phyloP scores from a whole-genome alignment of 2,113 vertebrate genomes.

The Rhinogobius similis region DNA sequence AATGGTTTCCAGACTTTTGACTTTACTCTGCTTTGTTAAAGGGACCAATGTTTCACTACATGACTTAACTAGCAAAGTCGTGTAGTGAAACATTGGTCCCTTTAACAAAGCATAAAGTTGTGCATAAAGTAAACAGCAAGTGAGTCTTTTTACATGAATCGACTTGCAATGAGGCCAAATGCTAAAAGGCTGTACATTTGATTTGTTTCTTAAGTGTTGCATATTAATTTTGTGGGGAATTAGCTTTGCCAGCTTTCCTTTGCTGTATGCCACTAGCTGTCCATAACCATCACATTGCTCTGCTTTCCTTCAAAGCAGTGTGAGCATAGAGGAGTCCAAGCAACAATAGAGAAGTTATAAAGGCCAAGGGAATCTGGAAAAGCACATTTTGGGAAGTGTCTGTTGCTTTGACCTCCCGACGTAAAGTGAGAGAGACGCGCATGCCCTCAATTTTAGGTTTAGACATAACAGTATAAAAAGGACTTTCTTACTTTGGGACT shows the following conservation, averaged over 20 bases:
- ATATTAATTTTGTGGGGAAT: constrained; percentile 75
- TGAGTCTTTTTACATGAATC: neutral
- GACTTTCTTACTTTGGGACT: constrained; percentile 75
- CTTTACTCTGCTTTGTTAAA: too few relatives aligned
- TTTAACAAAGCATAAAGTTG: neutral
- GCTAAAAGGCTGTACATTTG: neutral
- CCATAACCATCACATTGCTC: constrained; percentile 74
- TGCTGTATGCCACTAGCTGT: constrained; percentile 61
- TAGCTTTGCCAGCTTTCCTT: constrained; percentile 67
- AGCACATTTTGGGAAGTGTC: neutral
- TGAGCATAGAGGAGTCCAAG: constrained; percentile 54
- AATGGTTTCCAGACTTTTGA: too few relatives aligned
- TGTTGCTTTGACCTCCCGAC: constrained; percentile 76
- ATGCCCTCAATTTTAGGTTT: constrained; percentile 51
- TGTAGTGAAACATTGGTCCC: neutral
- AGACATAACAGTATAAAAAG: constrained; percentile 72
- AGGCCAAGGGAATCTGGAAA: neutral
- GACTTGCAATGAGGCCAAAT: constrained; percentile 2
- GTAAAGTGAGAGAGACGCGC: constrained; percentile 65
- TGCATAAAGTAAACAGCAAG: neutral
- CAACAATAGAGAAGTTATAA: neutral
- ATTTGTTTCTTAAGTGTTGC: neutral
- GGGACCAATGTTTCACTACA: neutral
- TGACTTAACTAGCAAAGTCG: neutral
- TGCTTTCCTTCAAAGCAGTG: constrained; percentile 81